Conservation (phyloP, 1,140 invertebrate genomes). For the Aphidius ervi region DNA sequence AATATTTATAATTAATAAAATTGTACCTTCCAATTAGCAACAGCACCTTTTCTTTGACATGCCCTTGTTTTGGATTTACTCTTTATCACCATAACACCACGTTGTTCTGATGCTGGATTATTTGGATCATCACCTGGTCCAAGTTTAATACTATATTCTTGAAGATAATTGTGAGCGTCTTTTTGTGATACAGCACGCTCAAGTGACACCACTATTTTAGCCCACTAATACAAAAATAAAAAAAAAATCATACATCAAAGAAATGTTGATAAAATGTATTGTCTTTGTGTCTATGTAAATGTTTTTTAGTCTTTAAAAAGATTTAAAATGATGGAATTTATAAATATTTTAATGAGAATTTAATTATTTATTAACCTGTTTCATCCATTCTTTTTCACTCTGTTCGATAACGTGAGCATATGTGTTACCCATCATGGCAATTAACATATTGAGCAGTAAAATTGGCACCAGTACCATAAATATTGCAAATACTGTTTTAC, state of each 20-base stretch:
- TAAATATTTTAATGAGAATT: too few relatives aligned
- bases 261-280: too few relatives aligned
- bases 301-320: too few relatives aligned
- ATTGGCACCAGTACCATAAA: constrained; percentile 98
- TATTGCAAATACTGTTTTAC: constrained; percentile 91
- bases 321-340: too few relatives aligned
- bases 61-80: constrained; percentile 93
- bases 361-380: constrained; percentile 65
- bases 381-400: constrained; percentile 98
- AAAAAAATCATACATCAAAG: too few relatives aligned
- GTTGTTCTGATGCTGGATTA: constrained; percentile 66
- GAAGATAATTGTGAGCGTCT: constrained; percentile 83
- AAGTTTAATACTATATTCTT: constrained; percentile 92
- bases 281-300: too few relatives aligned
- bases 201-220: constrained; percentile 94
- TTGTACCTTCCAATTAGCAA: constrained; percentile 91
- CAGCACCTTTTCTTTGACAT: constrained; percentile 92
- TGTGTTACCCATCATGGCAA: constrained; percentile 99
- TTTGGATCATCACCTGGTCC: constrained; percentile 75
- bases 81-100: constrained; percentile 97
- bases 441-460: constrained; percentile 94
- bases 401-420: constrained; percentile 97
- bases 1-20: neutral
- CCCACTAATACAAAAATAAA: constrained; percentile 68
- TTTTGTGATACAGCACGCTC: constrained; percentile 88